Base-by-base conservation (phyloP, 2,888 invertebrate species). In the Parapristionchus giblindavisi region DNA sequence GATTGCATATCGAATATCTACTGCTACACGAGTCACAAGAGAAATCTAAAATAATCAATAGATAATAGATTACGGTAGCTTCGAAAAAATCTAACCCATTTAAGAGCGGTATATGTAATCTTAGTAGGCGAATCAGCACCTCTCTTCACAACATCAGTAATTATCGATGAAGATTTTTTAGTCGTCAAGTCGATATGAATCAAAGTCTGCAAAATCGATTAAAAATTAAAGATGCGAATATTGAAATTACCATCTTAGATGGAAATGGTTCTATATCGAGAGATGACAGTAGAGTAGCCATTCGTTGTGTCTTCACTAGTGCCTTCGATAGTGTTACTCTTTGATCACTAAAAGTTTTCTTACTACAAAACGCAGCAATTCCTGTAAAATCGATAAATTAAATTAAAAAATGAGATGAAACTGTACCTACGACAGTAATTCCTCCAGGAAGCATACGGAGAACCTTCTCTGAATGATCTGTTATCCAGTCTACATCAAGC, bases 381-480 rank as follows among this genome's bases (percentile, higher is more conserved):
- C 82, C 77, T 78, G 24, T 60, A 75, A n/a, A 34, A 32, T 34
- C 21, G 5, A 24, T 32, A 0, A 17, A 63, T n/a, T 27, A 21
- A 52, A 65, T 52, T 24, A 29, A 36, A 52, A 3, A 17, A 1
- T 17, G 3, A 24, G n/a, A n/a, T 8, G 27, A 3, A n/a, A n/a
- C 29, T 36, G 32, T 2, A 79, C 79, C 83, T 32, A 83, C 80
- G 65, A 83, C 75, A 34, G 81, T 76, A 40, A 81, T 70, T 11
- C 83, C 83, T 27, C 83, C 83, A 34, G 81, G 80, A 11, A 83
- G 78, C 75, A 81, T 79, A n/a, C 83, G 74, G 2, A 81, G 65
- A 38, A 83, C 77, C 38, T 80, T 76, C 76, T 81, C 80, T 5
- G 81, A 79, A 58, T 79, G 77, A 54, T 83, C 83, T 1, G 77